phyloP scores from a whole-genome alignment of 2,888 invertebrate species.

The Mesorhabditis spiculigera region DNA sequence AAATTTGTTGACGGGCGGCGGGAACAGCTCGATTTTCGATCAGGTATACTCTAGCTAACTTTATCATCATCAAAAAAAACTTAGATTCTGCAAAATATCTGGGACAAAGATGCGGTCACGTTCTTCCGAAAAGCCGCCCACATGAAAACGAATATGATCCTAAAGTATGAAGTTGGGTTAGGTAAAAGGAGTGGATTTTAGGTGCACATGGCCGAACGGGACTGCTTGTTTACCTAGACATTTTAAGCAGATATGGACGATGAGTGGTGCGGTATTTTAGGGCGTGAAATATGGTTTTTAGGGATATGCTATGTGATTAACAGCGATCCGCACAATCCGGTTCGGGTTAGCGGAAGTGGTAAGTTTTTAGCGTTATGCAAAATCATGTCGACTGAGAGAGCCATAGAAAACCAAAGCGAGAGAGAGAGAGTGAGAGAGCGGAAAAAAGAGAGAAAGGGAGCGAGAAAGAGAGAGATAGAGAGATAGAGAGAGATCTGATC shows the following conservation, averaged over 20 bases:
- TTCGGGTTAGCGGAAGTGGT: slow-evolving; percentile 44
- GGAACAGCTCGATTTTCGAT: slow-evolving; percentile 21
- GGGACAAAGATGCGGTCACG: slow-evolving; percentile 54
- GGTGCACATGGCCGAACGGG: slow-evolving; percentile 53
- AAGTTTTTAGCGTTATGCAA: too few species aligned
- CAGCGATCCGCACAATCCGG: slow-evolving; percentile 43
- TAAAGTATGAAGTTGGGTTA: slow-evolving; percentile 26
- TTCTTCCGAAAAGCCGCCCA: slow-evolving; percentile 54
- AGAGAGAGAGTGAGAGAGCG: too few species aligned
- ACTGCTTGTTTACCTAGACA: slow-evolving; percentile 42
- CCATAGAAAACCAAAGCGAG: too few species aligned
- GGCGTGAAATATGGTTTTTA: neutral
- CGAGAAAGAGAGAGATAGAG: too few species aligned
- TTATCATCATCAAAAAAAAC: neutral
- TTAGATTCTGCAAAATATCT: slow-evolving; percentile 44
- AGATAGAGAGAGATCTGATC: too few species aligned
- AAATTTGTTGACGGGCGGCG: too few species aligned
- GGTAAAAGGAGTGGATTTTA: neutral
- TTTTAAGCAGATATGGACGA: slow-evolving; percentile 54
- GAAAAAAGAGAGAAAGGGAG: too few species aligned
- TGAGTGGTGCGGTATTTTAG: slow-evolving; percentile 46
- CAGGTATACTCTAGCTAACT: slow-evolving; percentile 11
- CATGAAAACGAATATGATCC: slow-evolving; percentile 52
- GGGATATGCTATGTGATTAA: slow-evolving; percentile 43
- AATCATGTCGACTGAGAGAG: too few species aligned